These are phyloP conservation scores for Neosalanx taihuensis DNA, from an alignment of 2,797 vertebrate genomes.

Conservation along the genomic window DNA sequence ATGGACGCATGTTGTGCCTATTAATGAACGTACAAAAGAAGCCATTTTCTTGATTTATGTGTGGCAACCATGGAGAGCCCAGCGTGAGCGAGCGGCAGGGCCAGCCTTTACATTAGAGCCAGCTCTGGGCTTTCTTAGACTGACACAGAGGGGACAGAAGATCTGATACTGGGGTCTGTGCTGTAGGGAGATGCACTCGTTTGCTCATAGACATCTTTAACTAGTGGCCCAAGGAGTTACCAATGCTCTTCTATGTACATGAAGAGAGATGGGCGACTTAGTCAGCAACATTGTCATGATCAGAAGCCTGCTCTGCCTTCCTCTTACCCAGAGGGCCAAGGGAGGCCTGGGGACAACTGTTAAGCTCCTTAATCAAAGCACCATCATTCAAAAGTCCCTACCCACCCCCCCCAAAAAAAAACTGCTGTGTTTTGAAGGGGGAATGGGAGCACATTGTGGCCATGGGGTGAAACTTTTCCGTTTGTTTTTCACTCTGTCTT, in stretches of 20 bases:
- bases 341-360: conserved; percentile 38
- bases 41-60: conserved; percentile 91
- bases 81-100: conserved; percentile 72
- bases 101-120: conserved; percentile 33
- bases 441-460: neutral
- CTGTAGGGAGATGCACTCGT: neutral
- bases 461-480: neutral
- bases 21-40: conserved; percentile 94
- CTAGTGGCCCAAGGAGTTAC: neutral
- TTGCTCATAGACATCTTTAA: neutral
- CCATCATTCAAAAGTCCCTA: conserved; percentile 14
- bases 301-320: conserved; percentile 12
- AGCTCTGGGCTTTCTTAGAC: conserved; percentile 25
- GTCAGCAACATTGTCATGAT: neutral
- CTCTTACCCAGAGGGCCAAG: conserved; percentile 21
- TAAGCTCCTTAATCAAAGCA: conserved; percentile 38
- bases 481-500: neutral
- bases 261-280: neutral
- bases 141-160: conserved; percentile 23
- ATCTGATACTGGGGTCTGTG: conserved; percentile 19
- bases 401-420: neutral
- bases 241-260: conserved; percentile 1
- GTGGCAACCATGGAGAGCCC: conserved; percentile 80
- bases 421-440: neutral
- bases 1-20: conserved; percentile 93